Evolutionary conservation across 2,888 invertebrate genomes (phyloP).

Genomic region (Lochmaea capreae): DNA sequence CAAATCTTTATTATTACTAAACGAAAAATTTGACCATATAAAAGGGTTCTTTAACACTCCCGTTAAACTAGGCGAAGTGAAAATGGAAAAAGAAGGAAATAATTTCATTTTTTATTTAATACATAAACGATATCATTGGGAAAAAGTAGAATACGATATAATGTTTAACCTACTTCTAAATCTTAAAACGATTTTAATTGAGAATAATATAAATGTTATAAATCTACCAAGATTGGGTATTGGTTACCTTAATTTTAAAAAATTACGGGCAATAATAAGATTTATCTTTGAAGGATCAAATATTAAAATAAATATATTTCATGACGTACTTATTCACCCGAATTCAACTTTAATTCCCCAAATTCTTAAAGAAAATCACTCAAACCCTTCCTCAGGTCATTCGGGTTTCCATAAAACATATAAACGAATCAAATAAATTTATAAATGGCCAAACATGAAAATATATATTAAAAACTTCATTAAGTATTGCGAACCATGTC

Average conservation of each 20-base stretch:
- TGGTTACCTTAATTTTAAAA: not conserved
- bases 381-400: slow-evolving; percentile 46
- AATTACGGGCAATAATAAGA: not conserved
- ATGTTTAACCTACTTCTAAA: not conserved
- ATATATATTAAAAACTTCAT: slow-evolving; percentile 47
- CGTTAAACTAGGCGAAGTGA: too few relatives aligned
- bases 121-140: too few relatives aligned
- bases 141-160: not conserved
- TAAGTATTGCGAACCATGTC: slow-evolving; percentile 48
- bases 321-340: not conserved
- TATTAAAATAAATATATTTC: not conserved
- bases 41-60: too few relatives aligned
- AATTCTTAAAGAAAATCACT: not conserved
- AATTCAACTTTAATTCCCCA: not conserved
- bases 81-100: too few relatives aligned
- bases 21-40: too few relatives aligned
- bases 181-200: not conserved
- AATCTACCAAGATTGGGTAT: not conserved
- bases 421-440: slow-evolving; percentile 42
- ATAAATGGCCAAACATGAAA: slow-evolving; percentile 50
- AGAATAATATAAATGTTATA: not conserved
- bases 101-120: too few relatives aligned
- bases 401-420: slow-evolving; percentile 51
- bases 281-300: not conserved
- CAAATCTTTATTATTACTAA: too few relatives aligned